Percentiles rank a stretch among this genome's conserved stretches.
phyloP scores from a whole-genome alignment of 2,888 invertebrate species.

The Napeogenes inachia region DNA sequence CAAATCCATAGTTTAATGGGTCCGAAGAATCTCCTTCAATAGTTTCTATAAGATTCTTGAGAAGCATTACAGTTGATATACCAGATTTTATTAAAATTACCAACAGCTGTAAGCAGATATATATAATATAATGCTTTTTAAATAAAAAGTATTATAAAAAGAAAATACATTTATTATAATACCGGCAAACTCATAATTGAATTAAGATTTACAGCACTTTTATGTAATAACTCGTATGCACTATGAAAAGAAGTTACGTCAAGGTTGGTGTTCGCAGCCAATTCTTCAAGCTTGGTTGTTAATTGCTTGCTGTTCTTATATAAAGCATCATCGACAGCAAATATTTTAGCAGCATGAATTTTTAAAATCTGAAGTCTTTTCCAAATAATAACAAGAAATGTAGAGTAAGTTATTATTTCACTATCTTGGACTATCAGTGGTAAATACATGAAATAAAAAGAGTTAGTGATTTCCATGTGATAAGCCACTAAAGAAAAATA shows the following conservation, averaged over 20 bases:
- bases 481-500: background rate
- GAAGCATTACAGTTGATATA: slow-evolving; percentile 47
- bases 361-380: slow-evolving; percentile 23
- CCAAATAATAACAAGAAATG: slow-evolving; percentile 20
- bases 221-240: slow-evolving; percentile 10
- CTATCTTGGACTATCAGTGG: slow-evolving; percentile 21
- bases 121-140: background rate
- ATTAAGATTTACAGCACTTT: slow-evolving; percentile 12
- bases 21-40: slow-evolving; percentile 34
- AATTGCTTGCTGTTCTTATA: background rate
- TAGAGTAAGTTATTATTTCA: slow-evolving; percentile 26
- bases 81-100: slow-evolving; percentile 49
- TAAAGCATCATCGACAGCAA: background rate
- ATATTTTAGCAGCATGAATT: slow-evolving; percentile 17
- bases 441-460: slow-evolving; percentile 14
- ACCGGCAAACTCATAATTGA: slow-evolving; percentile 10
- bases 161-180: background rate
- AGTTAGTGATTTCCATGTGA: background rate
- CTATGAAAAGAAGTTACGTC: slow-evolving; percentile 16
- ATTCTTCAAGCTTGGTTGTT: background rate
- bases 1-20: slow-evolving; percentile 28
- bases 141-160: slow-evolving; percentile 3
- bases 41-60: slow-evolving; percentile 45
- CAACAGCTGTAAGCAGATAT: slow-evolving; percentile 44
- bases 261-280: slow-evolving; percentile 2